Conservation (phyloP, 2,888 invertebrate species). For the Caenorhabditis japonica region DNA sequence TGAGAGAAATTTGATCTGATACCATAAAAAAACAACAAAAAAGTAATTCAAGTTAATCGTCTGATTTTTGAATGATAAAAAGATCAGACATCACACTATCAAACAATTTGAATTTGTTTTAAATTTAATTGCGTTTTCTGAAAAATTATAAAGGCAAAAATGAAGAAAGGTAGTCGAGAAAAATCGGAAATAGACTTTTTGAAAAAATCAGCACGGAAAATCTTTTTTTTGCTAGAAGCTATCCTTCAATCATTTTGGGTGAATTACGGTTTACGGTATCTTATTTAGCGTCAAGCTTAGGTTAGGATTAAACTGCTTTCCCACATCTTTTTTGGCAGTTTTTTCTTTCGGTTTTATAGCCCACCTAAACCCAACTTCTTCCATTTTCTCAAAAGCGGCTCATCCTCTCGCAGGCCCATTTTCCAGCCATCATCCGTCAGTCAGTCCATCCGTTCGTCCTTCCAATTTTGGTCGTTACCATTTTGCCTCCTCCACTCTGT, state of each 20-base stretch:
- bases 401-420: constrained; percentile 25
- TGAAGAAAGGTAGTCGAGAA: too few relatives aligned
- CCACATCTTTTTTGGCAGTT: constrained; percentile 19
- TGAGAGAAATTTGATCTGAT: constrained; percentile 22
- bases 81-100: constrained; percentile 42
- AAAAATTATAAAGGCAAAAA: too few relatives aligned
- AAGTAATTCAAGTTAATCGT: constrained; percentile 8
- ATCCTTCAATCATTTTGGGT: too few relatives aligned
- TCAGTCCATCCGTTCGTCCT: constrained; percentile 27
- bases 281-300: too few relatives aligned
- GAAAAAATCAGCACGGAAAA: too few relatives aligned
- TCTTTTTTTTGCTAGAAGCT: too few relatives aligned
- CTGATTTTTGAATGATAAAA: constrained; percentile 38
- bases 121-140: too few relatives aligned
- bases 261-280: too few relatives aligned
- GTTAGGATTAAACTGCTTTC: too few relatives aligned
- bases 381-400: constrained; percentile 40
- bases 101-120: not conserved
- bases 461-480: constrained; percentile 43
- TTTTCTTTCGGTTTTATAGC: constrained; percentile 2
- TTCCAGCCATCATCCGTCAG: constrained; percentile 47
- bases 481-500: constrained; percentile 18
- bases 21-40: not conserved
- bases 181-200: too few relatives aligned
- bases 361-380: constrained; percentile 3